These are phyloP conservation scores for Platorchestia sp. DNA, from an alignment of 1,140 invertebrate species.

Conservation along the genomic window DNA sequence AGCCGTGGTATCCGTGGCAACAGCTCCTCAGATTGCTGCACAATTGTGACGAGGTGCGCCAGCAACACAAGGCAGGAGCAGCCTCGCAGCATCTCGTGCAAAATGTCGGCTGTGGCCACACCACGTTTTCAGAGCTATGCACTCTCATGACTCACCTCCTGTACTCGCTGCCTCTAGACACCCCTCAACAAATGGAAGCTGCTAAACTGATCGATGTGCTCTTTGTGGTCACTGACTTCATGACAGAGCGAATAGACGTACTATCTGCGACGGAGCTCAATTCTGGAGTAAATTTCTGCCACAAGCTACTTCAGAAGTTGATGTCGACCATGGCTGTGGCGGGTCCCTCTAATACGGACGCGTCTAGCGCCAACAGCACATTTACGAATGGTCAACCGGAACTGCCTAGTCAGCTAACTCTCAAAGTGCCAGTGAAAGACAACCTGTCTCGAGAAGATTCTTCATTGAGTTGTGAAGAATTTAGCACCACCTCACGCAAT, in stretches of 20 bases:
- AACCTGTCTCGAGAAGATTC: neutral
- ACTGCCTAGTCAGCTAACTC: neutral
- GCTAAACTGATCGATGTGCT: slow-evolving; percentile 64
- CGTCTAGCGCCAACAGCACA: neutral
- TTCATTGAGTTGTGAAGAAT: neutral
- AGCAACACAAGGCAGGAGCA: slow-evolving; percentile 28
- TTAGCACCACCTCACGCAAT: neutral
- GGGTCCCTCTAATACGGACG: neutral
- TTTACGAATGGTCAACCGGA: neutral
- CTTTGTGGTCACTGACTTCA: slow-evolving; percentile 63
- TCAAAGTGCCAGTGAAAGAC: neutral
- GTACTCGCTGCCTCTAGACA: slow-evolving; percentile 84
- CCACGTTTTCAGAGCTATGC: slow-evolving; percentile 75
- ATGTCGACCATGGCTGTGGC: slow-evolving; percentile 64
- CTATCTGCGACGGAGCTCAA: slow-evolving; percentile 62
- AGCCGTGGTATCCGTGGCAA: slow-evolving; percentile 87
- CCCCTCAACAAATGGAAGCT: slow-evolving; percentile 69
- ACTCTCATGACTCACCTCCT: slow-evolving; percentile 83
- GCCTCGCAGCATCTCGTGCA: slow-evolving; percentile 46
- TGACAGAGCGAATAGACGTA: slow-evolving; percentile 63
- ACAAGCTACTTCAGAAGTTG: slow-evolving; percentile 65
- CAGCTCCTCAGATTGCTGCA: slow-evolving; percentile 60
- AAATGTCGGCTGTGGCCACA: slow-evolving; percentile 68
- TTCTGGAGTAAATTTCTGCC: slow-evolving; percentile 65
- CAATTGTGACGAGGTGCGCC: slow-evolving; percentile 55